Base-by-base conservation (phyloP, 1,140 invertebrate species). In the Cardiocondyla obscurior region DNA sequence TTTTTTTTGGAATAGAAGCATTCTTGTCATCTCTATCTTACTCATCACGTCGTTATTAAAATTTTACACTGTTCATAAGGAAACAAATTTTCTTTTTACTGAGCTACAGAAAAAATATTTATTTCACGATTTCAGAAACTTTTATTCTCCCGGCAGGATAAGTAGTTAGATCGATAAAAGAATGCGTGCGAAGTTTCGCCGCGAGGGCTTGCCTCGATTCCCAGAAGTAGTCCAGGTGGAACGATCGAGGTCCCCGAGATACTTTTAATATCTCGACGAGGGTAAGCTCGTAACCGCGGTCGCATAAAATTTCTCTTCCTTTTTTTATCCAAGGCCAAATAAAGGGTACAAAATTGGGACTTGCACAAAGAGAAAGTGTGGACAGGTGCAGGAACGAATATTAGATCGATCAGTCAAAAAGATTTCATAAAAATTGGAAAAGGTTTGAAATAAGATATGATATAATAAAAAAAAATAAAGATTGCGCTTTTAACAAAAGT, bases 231-330 rank as follows among this genome's bases (percentile, higher is more conserved):
- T 58, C 44, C 44, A 77, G 62, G 44, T 67, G 12, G 22, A 77
- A 65, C 16, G 22, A 67, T 51, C 42, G 14, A 77, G n/a, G 22
- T 53, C 39, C 22, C 19, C 33, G 55, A 53, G 74, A 79, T 69
- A 30, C 46, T 79, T 79, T 79, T 69, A 79, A 79, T 79, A 79
- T 79, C 62, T 49, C 33, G 14, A 51, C 33, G 33, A 79, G 36
- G 46, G 33, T 42, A 69, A 25, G 3, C 22, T 49, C 3, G 39
- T 64, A 25, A 33, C 53, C 22, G 33, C 25, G 22, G 16, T 53
- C 12, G 33, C 62, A 22, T 67, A 25, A 55, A 67, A 79, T 69
- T 69, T 55, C 62, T 67, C 33, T 16, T 25, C 19, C n/a, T 53
- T 42, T 67, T 79, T 79, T 39, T 67, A 44, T 69, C 28, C 46